Base-by-base conservation (phyloP, 1,140 invertebrate genomes). In the Heliconius melpomene region DNA sequence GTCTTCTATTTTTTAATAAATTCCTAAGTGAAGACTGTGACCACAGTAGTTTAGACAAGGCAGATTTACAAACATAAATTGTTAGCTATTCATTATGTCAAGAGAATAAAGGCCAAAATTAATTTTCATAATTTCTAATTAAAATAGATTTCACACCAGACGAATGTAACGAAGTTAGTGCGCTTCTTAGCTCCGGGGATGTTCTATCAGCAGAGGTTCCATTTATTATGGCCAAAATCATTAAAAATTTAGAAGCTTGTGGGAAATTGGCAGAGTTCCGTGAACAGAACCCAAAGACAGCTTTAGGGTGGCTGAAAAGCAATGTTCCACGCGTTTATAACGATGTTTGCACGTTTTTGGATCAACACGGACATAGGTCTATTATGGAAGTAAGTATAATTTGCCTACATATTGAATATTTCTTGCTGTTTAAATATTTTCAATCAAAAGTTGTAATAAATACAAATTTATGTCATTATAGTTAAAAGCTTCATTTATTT, bases 301-400 rank as follows among this genome's bases (percentile, higher is more conserved):
- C 95, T 18, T 74, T 96, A 23, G 72, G 93, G 20, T 97, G 96
- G 96, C 86, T 97, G 2, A 86, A 95, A 83, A 85, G 85, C 1
- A 95, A 96, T 86, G 94, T 94, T 54, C 94, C 95, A 6, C 79
- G 93, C 77, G 91, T 95, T 7, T 91, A 95, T 70, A 79, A 89
- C 20, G 87, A 95, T 71, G 95, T 97, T 40, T 82, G 94, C 3
- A 82, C 91, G 7, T 97, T 98, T 86, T 89, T 98, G n/a, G 83
- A 95, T n/a, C 93, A 95, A 80, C 97, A 98, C 86, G 97, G 97
- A 2, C 97, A 98, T 90, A 95, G 97, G 82, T 95, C 96, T 82
- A 93, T 97, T 40, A 96, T 96, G 91, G 98, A 98, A 94, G 97
- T 97, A 79, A 74, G 81, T n/a, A 38, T n/a, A 18, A 23, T 46